Base-by-base conservation (phyloP, 2,888 invertebrate genomes). In the Drosophila neutralis region DNA sequence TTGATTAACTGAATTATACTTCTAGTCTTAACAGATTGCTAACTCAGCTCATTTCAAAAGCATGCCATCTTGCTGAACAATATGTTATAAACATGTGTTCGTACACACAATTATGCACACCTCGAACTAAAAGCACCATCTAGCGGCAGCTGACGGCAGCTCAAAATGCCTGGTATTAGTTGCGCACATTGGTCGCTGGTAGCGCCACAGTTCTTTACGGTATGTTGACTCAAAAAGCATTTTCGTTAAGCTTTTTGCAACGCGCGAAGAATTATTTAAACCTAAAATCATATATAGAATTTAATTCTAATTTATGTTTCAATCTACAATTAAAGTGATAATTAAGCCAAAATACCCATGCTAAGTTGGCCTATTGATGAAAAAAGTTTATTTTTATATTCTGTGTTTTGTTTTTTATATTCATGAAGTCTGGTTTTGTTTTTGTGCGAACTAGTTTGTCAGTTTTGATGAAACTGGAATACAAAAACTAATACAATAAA, bases 91-190 rank as follows among this genome's bases (percentile, higher is more conserved):
- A 45, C n/a, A 11, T 1, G 42, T 42, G 2, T 2, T 42, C 21
- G 21, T 11, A 21, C 5, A 21, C 42, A 5, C 21, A 45, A 15
- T 15, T 24, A 7, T 15, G 21, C 45, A 8, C 24, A 8, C 8
- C 2, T 8, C 45, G 21, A 13, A 21, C 15, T 15, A 4, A 11
- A 24, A 31, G 33, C 71, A 42, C 62, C 74, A 64, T 49, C 78
- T 70, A 36, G 27, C 49, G 62, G 33, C 48, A 42, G 36, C 7
- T 15, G 3, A 5, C 1, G 18, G 18, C 8, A 38, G 7, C 29
- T 24, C 0, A 15, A 36, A 27, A 8, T n/a, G n/a, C 10, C 4
- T 45, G 11, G 15, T 15, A 8, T 5, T 5, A 42, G 65, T 33
- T 77, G 31, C 48, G 1, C 21, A 3, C 1, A 51, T 33, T 45